Evolutionary conservation across 2,888 invertebrate genomes (phyloP).

Genomic region (Aspidiotus destructor): DNA sequence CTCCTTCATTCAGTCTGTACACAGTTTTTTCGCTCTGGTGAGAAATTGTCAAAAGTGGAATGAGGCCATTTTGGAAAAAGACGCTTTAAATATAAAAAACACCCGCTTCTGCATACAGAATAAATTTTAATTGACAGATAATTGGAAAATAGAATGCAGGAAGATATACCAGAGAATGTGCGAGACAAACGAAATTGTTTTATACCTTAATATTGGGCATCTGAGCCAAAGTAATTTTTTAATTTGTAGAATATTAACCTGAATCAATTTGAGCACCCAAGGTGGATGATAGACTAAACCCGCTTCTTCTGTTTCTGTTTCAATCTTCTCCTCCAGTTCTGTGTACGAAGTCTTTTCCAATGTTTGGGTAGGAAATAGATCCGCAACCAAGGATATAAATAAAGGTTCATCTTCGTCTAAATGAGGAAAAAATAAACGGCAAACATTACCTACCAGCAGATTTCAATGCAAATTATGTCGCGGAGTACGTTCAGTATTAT

Average conservation of each 20-base stretch:
- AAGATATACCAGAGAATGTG: not conserved
- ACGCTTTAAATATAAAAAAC: too few species aligned
- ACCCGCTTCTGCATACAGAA: not conserved
- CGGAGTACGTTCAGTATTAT: too few species aligned
- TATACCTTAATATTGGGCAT: too few species aligned
- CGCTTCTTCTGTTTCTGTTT: constrained; percentile 66
- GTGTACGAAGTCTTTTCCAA: constrained; percentile 85
- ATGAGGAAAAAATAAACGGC: constrained; percentile 25
- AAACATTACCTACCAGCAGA: too few species aligned
- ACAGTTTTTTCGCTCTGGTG: too few species aligned
- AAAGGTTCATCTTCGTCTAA: constrained; percentile 90
- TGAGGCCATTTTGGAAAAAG: too few species aligned
- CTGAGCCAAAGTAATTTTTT: too few species aligned
- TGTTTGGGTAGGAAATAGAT: constrained; percentile 88
- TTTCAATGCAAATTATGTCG: too few species aligned
- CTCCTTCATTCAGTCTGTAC: too few species aligned
- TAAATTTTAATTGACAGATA: not conserved
- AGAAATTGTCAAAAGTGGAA: too few species aligned
- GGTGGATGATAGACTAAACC: constrained; percentile 85
- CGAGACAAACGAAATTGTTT: too few species aligned
- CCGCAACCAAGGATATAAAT: constrained; percentile 91
- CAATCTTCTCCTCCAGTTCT: constrained; percentile 79
- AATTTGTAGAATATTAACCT: constrained; percentile 44
- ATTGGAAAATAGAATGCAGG: constrained; percentile 9
- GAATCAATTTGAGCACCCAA: constrained; percentile 89